A percentile compares a stretch with the other conserved stretches of the same genome.
phyloP scores from a whole-genome alignment of 1,140 invertebrate genomes.

The Bombus cullumanus region DNA sequence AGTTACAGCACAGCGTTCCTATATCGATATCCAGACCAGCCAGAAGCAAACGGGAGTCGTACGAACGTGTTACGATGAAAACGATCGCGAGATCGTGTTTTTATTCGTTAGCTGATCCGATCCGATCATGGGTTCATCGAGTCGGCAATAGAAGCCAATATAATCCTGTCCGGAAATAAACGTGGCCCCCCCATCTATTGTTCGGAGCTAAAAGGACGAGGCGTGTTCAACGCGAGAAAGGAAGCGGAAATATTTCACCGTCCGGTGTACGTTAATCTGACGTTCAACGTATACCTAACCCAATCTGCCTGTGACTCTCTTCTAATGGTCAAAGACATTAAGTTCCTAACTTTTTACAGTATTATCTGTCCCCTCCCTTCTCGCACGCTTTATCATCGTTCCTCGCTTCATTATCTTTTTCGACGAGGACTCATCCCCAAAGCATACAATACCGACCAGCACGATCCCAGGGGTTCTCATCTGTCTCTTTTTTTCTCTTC shows the following conservation, averaged over 20 bases:
- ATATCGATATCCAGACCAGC: not conserved
- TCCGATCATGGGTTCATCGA: not conserved
- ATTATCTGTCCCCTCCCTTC: conserved; percentile 46
- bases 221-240: not conserved
- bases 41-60: no score
- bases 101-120: conserved; percentile 9
- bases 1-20: no score
- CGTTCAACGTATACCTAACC: not conserved
- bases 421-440: conserved; percentile 55
- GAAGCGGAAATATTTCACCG: conserved; percentile 44
- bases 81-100: not conserved
- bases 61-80: conserved; percentile 14
- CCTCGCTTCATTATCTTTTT: conserved; percentile 53
- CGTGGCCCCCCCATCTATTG: not conserved
- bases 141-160: conserved; percentile 24
- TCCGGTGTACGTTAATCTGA: conserved; percentile 43
- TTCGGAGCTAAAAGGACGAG: conserved; percentile 14
- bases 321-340: conserved; percentile 57
- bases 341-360: conserved; percentile 58
- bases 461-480: conserved; percentile 34
- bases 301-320: conserved; percentile 28
- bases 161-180: conserved; percentile 40
- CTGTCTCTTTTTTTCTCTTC: not conserved
- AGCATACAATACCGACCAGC: conserved; percentile 44
- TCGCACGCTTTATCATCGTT: conserved; percentile 54